These are phyloP conservation scores for Nephila pilipes DNA, from an alignment of 1,140 invertebrate species.

Conservation along the genomic window DNA sequence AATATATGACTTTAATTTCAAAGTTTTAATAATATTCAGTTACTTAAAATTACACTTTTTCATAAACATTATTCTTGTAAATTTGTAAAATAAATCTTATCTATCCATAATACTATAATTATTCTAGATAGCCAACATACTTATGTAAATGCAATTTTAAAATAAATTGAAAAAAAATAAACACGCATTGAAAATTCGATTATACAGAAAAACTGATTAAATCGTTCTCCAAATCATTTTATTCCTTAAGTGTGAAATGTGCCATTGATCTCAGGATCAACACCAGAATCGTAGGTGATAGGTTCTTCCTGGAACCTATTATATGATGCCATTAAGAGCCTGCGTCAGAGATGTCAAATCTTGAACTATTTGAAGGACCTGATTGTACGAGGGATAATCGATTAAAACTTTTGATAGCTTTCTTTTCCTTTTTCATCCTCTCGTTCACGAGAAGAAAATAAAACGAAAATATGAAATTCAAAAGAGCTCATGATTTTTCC, in stretches of 20 bases:
- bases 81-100: no score
- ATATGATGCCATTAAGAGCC: conserved; percentile 40
- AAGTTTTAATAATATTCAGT: no score
- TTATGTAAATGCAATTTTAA: no score
- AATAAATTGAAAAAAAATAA: no score
- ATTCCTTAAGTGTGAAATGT: background rate
- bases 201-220: background rate
- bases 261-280: background rate
- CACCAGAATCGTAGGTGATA: background rate
- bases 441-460: background rate
- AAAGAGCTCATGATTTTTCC: background rate
- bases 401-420: conserved; percentile 55
- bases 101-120: no score
- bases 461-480: background rate
- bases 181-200: background rate
- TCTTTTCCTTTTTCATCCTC: background rate
- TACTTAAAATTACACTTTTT: no score
- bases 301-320: conserved; percentile 43
- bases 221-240: background rate
- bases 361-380: conserved; percentile 11
- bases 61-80: no score
- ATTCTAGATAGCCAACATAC: no score
- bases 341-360: conserved; percentile 33
- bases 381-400: conserved; percentile 18
- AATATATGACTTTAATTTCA: no score